Evolutionary conservation across 2,113 vertebrate species (phyloP).

Genomic region (Rynchops niger): DNA sequence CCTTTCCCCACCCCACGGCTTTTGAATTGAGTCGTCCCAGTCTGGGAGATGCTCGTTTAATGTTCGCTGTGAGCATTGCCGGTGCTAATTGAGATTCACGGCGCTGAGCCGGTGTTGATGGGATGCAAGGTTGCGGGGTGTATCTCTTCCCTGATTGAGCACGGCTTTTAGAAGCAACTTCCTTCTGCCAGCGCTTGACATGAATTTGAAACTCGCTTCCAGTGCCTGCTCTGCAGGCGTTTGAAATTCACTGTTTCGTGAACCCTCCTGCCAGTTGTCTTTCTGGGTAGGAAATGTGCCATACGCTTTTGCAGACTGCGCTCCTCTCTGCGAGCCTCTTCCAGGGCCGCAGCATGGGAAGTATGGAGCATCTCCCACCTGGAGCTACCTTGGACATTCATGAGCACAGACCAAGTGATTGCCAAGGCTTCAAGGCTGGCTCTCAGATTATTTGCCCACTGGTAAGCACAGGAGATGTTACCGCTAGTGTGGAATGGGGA

Average conservation of each 20-base stretch:
- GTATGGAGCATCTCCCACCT: not conserved
- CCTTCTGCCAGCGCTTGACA: not conserved
- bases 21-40: not conserved
- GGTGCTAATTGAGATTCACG: not conserved
- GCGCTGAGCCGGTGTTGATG: not conserved
- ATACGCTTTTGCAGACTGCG: not conserved
- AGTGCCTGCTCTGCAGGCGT: not conserved
- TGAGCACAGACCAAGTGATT: not conserved
- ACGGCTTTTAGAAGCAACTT: not conserved
- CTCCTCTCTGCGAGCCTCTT: not conserved
- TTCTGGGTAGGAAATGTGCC: not conserved
- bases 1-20: not conserved
- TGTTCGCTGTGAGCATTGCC: not conserved
- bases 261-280: not conserved
- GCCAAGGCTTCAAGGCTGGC: not conserved
- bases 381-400: not conserved
- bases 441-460: not conserved
- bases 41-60: fast-evolving
- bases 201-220: slow-evolving; percentile 18
- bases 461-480: not conserved
- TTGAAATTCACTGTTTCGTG: not conserved
- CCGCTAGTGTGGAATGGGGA: not conserved
- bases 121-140: not conserved
- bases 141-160: not conserved
- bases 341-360: not conserved